Evolutionary conservation across 2,113 vertebrate species (phyloP).

Genomic region (Mugil cephalus): DNA sequence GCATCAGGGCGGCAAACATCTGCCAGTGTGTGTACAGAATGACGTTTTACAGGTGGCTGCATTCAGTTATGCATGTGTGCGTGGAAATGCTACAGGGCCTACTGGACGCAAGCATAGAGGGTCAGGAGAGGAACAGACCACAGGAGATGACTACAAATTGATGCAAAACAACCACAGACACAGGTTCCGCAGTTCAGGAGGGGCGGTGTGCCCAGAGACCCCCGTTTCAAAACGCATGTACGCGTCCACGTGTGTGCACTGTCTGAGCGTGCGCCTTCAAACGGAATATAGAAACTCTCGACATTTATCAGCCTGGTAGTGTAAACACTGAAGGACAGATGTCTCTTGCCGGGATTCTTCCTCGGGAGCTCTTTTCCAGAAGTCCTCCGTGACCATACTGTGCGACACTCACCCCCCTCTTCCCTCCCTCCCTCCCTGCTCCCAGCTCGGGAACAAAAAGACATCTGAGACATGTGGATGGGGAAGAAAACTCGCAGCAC

Average conservation of each 20-base stretch:
- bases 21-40: slow-evolving; percentile 11
- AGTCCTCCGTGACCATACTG: slow-evolving; percentile 37
- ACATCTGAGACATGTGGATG: slow-evolving; percentile 75
- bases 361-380: slow-evolving; percentile 34
- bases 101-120: neutral
- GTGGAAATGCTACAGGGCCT: neutral
- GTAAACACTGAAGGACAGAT: slow-evolving; percentile 51
- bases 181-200: neutral
- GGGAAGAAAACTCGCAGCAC: slow-evolving; percentile 66
- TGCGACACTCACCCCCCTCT: slow-evolving; percentile 44
- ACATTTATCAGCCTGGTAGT: slow-evolving; percentile 26
- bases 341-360: slow-evolving; percentile 42
- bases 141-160: neutral
- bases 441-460: slow-evolving; percentile 72
- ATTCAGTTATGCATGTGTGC: slow-evolving; percentile 21
- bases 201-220: slow-evolving; percentile 7
- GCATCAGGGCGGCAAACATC: neutral
- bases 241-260: neutral
- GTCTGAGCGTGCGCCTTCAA: neutral
- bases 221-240: neutral
- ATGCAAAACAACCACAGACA: neutral
- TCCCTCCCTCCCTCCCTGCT: slow-evolving; percentile 34
- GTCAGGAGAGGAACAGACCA: neutral
- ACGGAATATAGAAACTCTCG: slow-evolving; percentile 23
- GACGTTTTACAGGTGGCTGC: slow-evolving; percentile 11